Percentiles rank a stretch among this genome's conserved stretches.
phyloP scores from a whole-genome alignment of 2,888 invertebrate genomes.

The Teleogryllus oceanicus region DNA sequence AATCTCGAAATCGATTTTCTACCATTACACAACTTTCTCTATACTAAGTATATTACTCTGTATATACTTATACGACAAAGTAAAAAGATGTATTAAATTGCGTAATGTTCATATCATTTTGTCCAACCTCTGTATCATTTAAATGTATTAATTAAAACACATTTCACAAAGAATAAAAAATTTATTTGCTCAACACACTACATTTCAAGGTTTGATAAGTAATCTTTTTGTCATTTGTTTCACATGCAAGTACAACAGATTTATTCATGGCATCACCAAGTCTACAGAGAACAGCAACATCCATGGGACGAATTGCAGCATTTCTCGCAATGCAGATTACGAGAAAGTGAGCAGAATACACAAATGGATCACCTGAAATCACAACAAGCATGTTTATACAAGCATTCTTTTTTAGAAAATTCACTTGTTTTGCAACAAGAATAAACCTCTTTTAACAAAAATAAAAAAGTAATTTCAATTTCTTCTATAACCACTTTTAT shows the following conservation, averaged over 20 bases:
- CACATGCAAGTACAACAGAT: conserved; percentile 61
- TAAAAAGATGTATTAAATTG: no score
- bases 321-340: conserved; percentile 61
- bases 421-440: no score
- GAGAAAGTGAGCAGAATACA: conserved; percentile 74
- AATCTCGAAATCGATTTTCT: no score
- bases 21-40: no score
- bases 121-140: no score
- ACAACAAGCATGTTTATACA: background rate
- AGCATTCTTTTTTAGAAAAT: background rate
- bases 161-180: background rate
- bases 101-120: no score
- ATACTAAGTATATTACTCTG: no score
- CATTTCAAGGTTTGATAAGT: conserved; percentile 43
- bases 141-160: no score
- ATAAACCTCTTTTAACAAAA: background rate
- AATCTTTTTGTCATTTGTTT: conserved; percentile 46
- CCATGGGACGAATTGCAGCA: conserved; percentile 50
- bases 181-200: conserved; percentile 24
- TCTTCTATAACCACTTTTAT: no score
- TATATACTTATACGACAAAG: no score
- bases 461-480: no score
- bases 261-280: conserved; percentile 76
- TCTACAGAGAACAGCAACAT: conserved; percentile 66
- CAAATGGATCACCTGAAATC: conserved; percentile 68